Evolutionary conservation across 2,797 vertebrate genomes (phyloP).

Genomic region (Hozukius guyotensis): DNA sequence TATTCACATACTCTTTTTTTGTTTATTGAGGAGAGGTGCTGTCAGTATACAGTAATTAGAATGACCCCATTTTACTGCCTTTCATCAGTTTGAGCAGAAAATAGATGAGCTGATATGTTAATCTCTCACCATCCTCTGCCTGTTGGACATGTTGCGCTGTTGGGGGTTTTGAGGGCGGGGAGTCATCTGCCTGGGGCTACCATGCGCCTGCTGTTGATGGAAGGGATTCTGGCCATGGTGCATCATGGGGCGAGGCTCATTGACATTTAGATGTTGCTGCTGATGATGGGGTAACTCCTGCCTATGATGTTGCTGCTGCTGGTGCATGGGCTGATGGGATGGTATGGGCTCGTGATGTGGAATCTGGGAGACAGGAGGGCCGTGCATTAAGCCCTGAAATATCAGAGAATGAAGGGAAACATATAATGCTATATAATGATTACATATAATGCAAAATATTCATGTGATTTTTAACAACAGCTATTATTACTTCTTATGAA

Average conservation of each 20-base stretch:
- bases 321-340: conserved; percentile 85
- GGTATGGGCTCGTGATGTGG: conserved; percentile 82
- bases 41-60: background rate
- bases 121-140: conserved; percentile 88
- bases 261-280: conserved; percentile 74
- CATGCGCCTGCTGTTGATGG: conserved; percentile 87
- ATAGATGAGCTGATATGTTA: conserved; percentile 27
- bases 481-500: background rate
- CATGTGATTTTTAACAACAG: background rate
- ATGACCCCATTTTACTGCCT: background rate
- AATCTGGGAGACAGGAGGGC: conserved; percentile 87
- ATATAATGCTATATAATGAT: background rate
- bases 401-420: background rate
- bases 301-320: conserved; percentile 79
- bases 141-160: conserved; percentile 82
- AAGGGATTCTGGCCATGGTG: conserved; percentile 91
- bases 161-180: conserved; percentile 86
- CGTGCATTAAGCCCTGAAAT: conserved; percentile 86
- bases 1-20: background rate
- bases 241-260: conserved; percentile 88
- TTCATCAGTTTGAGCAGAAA: conserved; percentile 23
- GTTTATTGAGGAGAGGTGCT: background rate
- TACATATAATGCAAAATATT: background rate
- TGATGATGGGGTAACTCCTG: conserved; percentile 84
- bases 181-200: conserved; percentile 85